Evolutionary conservation across 2,888 invertebrate genomes (phyloP).

Genomic region (Melieria omissa): DNA sequence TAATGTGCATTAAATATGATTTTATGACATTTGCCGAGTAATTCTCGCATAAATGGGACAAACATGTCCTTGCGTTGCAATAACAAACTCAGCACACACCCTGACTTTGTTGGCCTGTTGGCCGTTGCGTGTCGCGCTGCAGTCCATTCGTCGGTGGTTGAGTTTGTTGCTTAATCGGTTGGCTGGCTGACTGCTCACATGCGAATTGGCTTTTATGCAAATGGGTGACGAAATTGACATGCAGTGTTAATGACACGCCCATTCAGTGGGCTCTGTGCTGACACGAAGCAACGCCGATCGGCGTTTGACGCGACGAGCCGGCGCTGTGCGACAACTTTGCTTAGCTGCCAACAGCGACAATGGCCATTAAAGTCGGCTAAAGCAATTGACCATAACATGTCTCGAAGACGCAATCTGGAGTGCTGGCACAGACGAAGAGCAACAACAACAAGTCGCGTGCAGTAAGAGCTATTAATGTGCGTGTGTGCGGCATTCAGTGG

Average conservation of each 20-base stretch:
- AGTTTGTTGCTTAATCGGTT: too few species aligned
- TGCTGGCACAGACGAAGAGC: not conserved
- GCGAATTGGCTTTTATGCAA: constrained; percentile 36
- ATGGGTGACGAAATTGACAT: constrained; percentile 36
- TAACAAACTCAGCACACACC: too few species aligned
- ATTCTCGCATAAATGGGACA: not conserved
- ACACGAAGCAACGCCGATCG: not conserved
- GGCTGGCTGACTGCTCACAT: not conserved
- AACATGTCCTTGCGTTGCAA: too few species aligned
- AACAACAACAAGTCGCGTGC: too few species aligned
- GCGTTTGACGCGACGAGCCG: not conserved
- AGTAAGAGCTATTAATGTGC: not conserved
- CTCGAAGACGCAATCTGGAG: constrained; percentile 22
- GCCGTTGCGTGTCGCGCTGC: too few species aligned
- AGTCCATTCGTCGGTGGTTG: too few species aligned
- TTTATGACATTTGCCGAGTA: constrained; percentile 43
- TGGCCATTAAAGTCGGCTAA: constrained; percentile 24
- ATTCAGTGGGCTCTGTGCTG: not conserved
- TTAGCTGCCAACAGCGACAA: constrained; percentile 7
- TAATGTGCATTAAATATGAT: constrained; percentile 46
- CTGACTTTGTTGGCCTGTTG: too few species aligned
- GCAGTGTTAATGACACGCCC: constrained; percentile 34
- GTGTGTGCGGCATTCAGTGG: not conserved
- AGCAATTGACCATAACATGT: constrained; percentile 32
- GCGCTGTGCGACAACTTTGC: not conserved